These are phyloP conservation scores for Pterostichus niger DNA, from an alignment of 2,888 invertebrate species.

Conservation along the genomic window DNA sequence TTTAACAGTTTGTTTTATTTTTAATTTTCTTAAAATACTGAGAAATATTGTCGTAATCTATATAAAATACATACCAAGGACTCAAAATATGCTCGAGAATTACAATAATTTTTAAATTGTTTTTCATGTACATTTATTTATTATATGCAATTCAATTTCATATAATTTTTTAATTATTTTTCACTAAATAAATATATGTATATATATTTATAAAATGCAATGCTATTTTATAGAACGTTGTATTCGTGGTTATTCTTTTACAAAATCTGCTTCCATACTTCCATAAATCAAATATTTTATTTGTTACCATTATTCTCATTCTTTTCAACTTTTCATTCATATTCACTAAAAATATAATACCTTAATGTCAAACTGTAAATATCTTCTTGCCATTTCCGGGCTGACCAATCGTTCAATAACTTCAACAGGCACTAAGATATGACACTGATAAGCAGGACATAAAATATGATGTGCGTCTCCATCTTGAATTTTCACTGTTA, in stretches of 20 bases:
- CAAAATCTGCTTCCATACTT: background rate
- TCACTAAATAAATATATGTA: no score
- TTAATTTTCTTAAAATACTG: no score
- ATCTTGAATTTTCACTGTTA: constrained; percentile 83
- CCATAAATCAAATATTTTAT: no score
- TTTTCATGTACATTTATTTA: no score
- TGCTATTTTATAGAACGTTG: background rate
- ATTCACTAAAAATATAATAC: background rate
- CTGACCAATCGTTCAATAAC: constrained; percentile 84
- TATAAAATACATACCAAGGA: no score
- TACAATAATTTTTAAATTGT: no score
- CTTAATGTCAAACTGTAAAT: constrained; percentile 85
- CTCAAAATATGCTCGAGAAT: no score
- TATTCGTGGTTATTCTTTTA: background rate
- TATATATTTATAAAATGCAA: no score
- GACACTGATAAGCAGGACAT: constrained; percentile 83
- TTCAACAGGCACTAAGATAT: constrained; percentile 83
- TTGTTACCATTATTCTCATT: background rate
- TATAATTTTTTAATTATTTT: background rate
- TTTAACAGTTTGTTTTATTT: no score
- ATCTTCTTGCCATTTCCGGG: constrained; percentile 82
- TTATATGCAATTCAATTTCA: no score
- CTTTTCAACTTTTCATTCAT: background rate
- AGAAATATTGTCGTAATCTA: no score
- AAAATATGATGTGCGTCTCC: constrained; percentile 84